These are phyloP conservation scores for Melinaea menophilus DNA, from an alignment of 2,888 invertebrate species.

Conservation along the genomic window DNA sequence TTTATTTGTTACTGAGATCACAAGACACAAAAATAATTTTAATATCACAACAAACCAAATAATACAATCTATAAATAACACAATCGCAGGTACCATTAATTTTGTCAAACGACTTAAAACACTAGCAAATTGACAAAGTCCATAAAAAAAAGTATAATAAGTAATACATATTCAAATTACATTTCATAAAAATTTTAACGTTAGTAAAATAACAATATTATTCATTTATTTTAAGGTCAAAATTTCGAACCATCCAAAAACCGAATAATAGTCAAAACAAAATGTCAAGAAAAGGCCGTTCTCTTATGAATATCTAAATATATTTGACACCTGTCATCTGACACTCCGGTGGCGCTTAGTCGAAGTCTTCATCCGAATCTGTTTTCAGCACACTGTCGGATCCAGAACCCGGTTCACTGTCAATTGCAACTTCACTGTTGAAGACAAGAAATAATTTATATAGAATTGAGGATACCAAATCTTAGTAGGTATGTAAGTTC, in stretches of 20 bases:
- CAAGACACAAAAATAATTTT: slow-evolving; percentile 62
- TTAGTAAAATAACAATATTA: slow-evolving; percentile 10
- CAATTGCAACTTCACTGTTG: slow-evolving; percentile 60
- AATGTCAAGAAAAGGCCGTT: slow-evolving; percentile 6
- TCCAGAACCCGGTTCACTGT: slow-evolving; percentile 70
- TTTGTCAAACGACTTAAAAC: slow-evolving; percentile 9
- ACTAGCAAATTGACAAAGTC: not conserved
- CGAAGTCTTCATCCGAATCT: slow-evolving; percentile 74
- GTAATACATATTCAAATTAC: too few species aligned
- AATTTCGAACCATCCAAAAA: too few species aligned
- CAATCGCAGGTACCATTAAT: slow-evolving; percentile 23
- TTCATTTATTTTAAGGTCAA: slow-evolving; percentile 4
- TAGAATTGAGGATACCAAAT: not conserved
- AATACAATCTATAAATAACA: slow-evolving; percentile 13
- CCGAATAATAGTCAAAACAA: not conserved
- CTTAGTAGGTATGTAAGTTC: not conserved
- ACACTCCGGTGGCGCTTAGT: slow-evolving; percentile 40
- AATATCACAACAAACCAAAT: slow-evolving; percentile 43
- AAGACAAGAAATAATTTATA: slow-evolving; percentile 16
- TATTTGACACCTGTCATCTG: not conserved
- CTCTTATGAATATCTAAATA: not conserved
- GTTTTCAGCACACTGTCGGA: slow-evolving; percentile 72
- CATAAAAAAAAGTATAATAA: not conserved
- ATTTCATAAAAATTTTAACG: not conserved
- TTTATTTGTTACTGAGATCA: slow-evolving; percentile 72